Base-by-base conservation (phyloP, 2,797 vertebrate species). In the Dendrocincla tyrannina region DNA sequence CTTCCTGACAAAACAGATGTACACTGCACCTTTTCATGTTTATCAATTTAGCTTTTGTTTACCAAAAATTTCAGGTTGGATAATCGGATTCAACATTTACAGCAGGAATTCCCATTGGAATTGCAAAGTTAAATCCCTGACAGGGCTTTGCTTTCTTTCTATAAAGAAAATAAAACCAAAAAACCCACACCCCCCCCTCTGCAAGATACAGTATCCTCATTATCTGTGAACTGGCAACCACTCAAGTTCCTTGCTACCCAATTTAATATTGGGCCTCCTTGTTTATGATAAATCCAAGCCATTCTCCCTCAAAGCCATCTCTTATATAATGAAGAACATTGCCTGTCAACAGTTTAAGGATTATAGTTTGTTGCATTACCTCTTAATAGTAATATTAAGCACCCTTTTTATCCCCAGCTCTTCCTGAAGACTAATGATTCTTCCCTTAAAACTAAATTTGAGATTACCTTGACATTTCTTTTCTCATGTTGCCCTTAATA, bases 101-200 rank as follows among this genome's bases (percentile, higher is more conserved):
- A 85, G 68, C 95, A 96, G 75, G 46, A 96, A 95, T 88, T 93
- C 92, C 83, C 93, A 77, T 20, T 93, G 80, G 92, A 95, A 92
- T 88, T 58, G 33, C 32, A 52, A 92, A 92, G 70, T 60, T 90
- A 95, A 87, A 93, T 87, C 90, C 81, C 90, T 91, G 74, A 69
- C 15, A 59, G 27, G 33, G 8, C 50, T 94, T 91, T 92, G 74
- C 78, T 92, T 92, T 78, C 68, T 86, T 79, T 78, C n/a, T 79
- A 17, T 33, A 83, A 92, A 75, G 59, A 80, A 96, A 89, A 70
- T 5, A 73, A 91, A 33, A 46, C 22, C 22, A 52, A 68, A 80
- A 46, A 2, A 14, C 12, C 16, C 60, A 9, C 22, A 39, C 18
- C 10, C 8, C 3, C 3, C 23, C 24, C 50, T 37, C 58, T 5